Conservation (phyloP, 2,888 invertebrate genomes). For the Busseola fusca region DNA sequence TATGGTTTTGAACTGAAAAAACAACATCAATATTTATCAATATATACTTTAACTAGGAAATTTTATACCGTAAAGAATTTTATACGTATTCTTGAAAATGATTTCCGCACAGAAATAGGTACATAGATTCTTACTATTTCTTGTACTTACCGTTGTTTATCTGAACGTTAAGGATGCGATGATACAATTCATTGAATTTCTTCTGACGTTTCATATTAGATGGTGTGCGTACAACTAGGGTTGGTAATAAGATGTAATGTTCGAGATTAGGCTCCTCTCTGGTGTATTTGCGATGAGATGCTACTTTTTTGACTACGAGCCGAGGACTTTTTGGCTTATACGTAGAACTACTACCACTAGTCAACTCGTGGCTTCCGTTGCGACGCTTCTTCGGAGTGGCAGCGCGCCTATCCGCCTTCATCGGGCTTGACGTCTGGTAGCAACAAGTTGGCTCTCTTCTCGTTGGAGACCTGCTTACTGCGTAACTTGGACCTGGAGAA, state of each 20-base stretch:
- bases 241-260: constrained; percentile 82
- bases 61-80: background rate
- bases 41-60: background rate
- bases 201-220: constrained; percentile 84
- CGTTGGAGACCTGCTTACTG: constrained; percentile 63
- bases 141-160: constrained; percentile 71
- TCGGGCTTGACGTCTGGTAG: constrained; percentile 73
- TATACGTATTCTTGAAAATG: background rate
- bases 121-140: background rate
- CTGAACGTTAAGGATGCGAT: constrained; percentile 80
- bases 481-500: constrained; percentile 80
- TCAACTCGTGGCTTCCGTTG: constrained; percentile 60
- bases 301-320: constrained; percentile 78
- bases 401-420: constrained; percentile 61
- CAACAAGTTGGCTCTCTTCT: constrained; percentile 78
- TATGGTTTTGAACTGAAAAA: constrained; percentile 68
- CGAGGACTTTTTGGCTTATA: constrained; percentile 74
- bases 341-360: constrained; percentile 74
- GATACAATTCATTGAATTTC: constrained; percentile 84
- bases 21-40: background rate
- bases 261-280: constrained; percentile 80
- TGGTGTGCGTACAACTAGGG: constrained; percentile 82
- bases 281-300: constrained; percentile 70
- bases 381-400: constrained; percentile 43
- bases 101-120: constrained; percentile 6